Percentiles rank a stretch among this genome's conserved stretches.
Conservation (phyloP, 2,797 vertebrate species). For the Labroides dimidiatus region DNA sequence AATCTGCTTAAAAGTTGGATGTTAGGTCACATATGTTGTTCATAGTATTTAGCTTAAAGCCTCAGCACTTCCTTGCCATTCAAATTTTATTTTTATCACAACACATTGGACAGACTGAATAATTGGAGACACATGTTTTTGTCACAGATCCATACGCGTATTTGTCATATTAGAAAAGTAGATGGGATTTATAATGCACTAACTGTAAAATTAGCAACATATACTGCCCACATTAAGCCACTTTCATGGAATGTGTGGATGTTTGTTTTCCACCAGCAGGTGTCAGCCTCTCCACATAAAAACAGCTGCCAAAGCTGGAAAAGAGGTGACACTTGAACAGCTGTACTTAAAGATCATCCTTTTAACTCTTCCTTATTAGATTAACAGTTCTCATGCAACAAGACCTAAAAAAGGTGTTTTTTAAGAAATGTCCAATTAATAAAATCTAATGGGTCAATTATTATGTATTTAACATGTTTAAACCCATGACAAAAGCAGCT, state of each 20-base stretch:
- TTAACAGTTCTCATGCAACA: neutral
- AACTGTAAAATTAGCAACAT: too few relatives aligned
- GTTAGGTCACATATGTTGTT: too few relatives aligned
- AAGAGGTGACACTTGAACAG: neutral
- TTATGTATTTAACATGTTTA: neutral
- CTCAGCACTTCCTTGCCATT: too few relatives aligned
- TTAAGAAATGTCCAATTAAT: neutral
- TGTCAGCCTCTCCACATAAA: conserved; percentile 82
- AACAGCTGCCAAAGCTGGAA: conserved; percentile 7
- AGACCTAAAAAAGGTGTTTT: neutral
- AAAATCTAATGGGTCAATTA: neutral
- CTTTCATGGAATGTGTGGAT: neutral
- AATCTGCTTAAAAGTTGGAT: too few relatives aligned
- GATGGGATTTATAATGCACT: too few relatives aligned
- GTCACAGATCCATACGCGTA: too few relatives aligned
- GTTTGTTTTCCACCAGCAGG: conserved; percentile 76
- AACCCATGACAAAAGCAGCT: neutral
- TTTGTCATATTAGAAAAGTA: too few relatives aligned
- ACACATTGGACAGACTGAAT: too few relatives aligned
- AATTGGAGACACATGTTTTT: too few relatives aligned
- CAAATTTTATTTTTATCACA: too few relatives aligned
- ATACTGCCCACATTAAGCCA: too few relatives aligned
- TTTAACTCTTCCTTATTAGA: neutral
- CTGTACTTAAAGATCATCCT: neutral
- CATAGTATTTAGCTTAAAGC: too few relatives aligned